Conservation (phyloP, 2,797 vertebrate genomes). For the Scleropages formosus region DNA sequence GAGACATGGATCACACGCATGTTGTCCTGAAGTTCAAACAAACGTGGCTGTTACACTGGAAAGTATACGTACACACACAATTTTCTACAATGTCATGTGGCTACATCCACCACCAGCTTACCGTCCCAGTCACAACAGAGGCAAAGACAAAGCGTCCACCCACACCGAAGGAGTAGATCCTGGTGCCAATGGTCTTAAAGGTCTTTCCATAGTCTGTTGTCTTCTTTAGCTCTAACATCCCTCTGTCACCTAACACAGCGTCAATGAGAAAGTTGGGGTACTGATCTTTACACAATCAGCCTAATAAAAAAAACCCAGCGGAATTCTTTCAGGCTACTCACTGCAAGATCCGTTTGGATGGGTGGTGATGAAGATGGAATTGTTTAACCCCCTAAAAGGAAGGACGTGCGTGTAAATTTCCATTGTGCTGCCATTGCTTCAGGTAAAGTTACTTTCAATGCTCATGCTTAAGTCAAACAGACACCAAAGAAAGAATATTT, state of each 20-base stretch:
- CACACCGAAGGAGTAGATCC: slow-evolving; percentile 87
- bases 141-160: slow-evolving; percentile 89
- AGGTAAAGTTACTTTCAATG: no score
- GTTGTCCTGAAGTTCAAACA: slow-evolving; percentile 57
- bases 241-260: slow-evolving; percentile 71
- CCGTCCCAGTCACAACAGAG: slow-evolving; percentile 87
- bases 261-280: neutral
- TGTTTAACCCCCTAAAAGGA: slow-evolving; percentile 73
- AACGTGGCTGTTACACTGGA: slow-evolving; percentile 7
- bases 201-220: slow-evolving; percentile 77
- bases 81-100: no score
- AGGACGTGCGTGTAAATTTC: slow-evolving; percentile 26
- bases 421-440: neutral
- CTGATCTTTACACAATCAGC: neutral
- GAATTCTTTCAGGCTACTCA: slow-evolving; percentile 65
- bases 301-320: neutral
- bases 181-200: slow-evolving; percentile 77
- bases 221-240: slow-evolving; percentile 78
- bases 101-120: slow-evolving; percentile 39
- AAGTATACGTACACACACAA: neutral
- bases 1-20: slow-evolving; percentile 86
- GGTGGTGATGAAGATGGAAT: slow-evolving; percentile 81
- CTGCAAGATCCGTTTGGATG: slow-evolving; percentile 84
- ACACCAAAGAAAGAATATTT: no score
- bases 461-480: no score